Percentiles rank a stretch among this genome's conserved stretches.
These are phyloP conservation scores for Meiosimyza platycephala DNA, from an alignment of 2,888 invertebrate genomes.

Conservation along the genomic window DNA sequence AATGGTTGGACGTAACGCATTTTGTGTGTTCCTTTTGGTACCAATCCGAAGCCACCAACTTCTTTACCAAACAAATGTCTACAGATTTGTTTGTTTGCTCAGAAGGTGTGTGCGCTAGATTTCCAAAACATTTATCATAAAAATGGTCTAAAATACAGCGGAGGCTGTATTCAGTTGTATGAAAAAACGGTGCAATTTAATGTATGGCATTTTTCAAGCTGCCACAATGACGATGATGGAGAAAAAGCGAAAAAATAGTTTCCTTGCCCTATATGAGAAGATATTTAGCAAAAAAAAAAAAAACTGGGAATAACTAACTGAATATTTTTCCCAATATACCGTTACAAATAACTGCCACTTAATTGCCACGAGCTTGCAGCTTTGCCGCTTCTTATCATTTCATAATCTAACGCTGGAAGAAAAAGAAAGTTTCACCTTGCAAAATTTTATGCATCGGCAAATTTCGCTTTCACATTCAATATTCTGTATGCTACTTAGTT, in stretches of 20 bases:
- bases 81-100: conserved; percentile 59
- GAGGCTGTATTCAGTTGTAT: too few relatives aligned
- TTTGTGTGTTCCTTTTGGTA: conserved; percentile 1
- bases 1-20: not conserved
- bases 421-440: conserved; percentile 15
- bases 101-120: conserved; percentile 32
- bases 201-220: too few relatives aligned
- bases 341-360: not conserved
- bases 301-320: too few relatives aligned
- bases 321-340: not conserved
- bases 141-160: not conserved
- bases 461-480: not conserved
- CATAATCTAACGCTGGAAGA: not conserved
- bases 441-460: not conserved
- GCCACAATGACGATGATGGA: too few relatives aligned
- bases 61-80: conserved; percentile 51
- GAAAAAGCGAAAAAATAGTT: too few relatives aligned
- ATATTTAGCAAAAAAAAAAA: too few relatives aligned
- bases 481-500: not conserved
- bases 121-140: conserved; percentile 28
- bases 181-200: too few relatives aligned
- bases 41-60: not conserved
- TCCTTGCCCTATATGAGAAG: too few relatives aligned
- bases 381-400: not conserved
- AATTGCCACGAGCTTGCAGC: not conserved